Evolutionary conservation across 2,888 invertebrate genomes (phyloP).

Genomic region (Stenodera caucasica): DNA sequence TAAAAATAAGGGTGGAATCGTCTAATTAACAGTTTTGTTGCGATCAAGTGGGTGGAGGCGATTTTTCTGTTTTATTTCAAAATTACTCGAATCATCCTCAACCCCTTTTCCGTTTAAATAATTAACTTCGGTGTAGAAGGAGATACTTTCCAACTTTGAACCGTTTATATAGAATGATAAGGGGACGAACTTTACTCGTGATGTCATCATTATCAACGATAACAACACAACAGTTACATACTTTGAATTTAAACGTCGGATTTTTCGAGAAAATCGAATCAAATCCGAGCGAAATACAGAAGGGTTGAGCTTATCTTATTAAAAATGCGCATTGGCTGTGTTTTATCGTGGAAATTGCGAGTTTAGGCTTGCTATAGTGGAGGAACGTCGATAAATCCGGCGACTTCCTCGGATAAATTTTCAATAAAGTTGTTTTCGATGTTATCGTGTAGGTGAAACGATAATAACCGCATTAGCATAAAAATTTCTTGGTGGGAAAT

Average conservation of each 20-base stretch:
- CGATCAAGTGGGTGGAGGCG: no score
- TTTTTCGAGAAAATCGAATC: neutral
- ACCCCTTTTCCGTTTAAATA: neutral
- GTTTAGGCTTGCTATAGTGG: neutral
- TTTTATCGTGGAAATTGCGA: no score
- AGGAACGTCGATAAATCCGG: neutral
- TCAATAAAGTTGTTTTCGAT: slow-evolving; percentile 6
- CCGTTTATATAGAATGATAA: neutral
- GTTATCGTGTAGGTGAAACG: neutral
- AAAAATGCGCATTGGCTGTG: neutral
- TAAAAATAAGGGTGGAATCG: slow-evolving; percentile 13
- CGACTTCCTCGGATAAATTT: slow-evolving; percentile 1
- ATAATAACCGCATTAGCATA: neutral
- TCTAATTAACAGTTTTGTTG: neutral
- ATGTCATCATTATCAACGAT: slow-evolving; percentile 3
- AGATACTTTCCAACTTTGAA: neutral
- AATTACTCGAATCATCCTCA: neutral
- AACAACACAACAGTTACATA: neutral
- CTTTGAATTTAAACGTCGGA: neutral
- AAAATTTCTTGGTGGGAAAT: neutral
- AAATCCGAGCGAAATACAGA: neutral
- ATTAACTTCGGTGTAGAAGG: neutral
- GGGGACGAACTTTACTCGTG: neutral
- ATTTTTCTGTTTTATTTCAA: no score
- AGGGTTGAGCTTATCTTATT: neutral